phyloP scores from a whole-genome alignment of 2,888 invertebrate genomes.

The Cactoblastis cactorum region DNA sequence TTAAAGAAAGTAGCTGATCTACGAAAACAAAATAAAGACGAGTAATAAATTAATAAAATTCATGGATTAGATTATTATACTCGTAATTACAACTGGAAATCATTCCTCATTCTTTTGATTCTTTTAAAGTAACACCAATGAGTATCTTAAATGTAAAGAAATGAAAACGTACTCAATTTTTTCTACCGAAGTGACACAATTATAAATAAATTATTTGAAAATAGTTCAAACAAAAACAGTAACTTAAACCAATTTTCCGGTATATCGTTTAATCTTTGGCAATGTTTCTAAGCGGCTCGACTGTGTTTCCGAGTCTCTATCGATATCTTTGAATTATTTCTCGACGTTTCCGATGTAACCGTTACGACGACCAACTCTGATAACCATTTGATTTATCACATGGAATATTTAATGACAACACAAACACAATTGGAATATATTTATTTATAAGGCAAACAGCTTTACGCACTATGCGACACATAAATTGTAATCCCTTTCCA shows the following conservation, averaged over 20 bases:
- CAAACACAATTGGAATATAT: constrained; percentile 71
- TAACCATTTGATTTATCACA: constrained; percentile 74
- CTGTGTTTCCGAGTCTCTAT: constrained; percentile 49
- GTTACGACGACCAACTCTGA: constrained; percentile 60
- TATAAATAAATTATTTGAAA: too few species aligned
- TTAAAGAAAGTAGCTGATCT: too few species aligned
- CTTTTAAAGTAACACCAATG: too few species aligned
- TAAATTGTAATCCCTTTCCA: constrained; percentile 43
- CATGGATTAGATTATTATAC: too few species aligned
- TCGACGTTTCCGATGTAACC: constrained; percentile 60
- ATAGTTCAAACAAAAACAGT: background rate
- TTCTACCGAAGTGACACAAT: too few species aligned
- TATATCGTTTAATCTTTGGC: constrained; percentile 2
- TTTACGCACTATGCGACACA: constrained; percentile 39
- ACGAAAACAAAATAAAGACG: too few species aligned
- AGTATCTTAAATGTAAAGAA: too few species aligned
- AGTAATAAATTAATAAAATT: too few species aligned
- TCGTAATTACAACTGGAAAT: too few species aligned
- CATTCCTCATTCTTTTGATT: too few species aligned
- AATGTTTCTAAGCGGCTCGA: constrained; percentile 19
- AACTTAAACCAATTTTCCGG: background rate
- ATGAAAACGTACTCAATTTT: too few species aligned
- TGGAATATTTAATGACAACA: constrained; percentile 73
- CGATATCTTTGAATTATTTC: constrained; percentile 68
- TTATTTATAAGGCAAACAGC: constrained; percentile 67